A percentile compares a stretch with the other conserved stretches of the same genome.
Conservation (phyloP, 2,888 invertebrate species). For the Amblyjoppa fuscipennis region DNA sequence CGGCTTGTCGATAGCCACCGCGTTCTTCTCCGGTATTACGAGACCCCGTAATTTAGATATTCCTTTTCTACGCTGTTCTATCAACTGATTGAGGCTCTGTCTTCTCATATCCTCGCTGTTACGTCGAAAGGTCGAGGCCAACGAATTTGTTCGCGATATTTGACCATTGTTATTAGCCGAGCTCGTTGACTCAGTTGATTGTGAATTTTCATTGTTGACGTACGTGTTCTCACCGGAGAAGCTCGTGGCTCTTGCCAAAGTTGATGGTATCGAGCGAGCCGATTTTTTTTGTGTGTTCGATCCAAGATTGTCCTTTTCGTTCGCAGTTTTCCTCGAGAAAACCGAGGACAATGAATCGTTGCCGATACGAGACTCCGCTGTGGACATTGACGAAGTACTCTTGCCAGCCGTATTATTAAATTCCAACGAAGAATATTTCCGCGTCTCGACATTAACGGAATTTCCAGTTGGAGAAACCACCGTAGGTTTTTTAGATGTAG, state of each 20-base stretch:
- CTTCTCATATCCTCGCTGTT: slow-evolving; percentile 86
- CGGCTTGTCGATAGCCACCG: slow-evolving; percentile 86
- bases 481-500: slow-evolving; percentile 28
- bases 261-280: slow-evolving; percentile 56
- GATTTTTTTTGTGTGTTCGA: slow-evolving; percentile 17
- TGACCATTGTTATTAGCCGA: slow-evolving; percentile 73
- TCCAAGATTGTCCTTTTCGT: slow-evolving; percentile 5
- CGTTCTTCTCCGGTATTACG: slow-evolving; percentile 92
- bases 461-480: slow-evolving; percentile 60
- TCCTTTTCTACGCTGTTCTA: slow-evolving; percentile 93
- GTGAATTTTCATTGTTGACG: slow-evolving; percentile 85
- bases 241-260: slow-evolving; percentile 82
- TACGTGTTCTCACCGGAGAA: slow-evolving; percentile 82
- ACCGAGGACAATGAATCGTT: slow-evolving; percentile 23
- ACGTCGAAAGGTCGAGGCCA: slow-evolving; percentile 79
- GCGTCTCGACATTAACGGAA: slow-evolving; percentile 70
- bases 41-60: slow-evolving; percentile 95
- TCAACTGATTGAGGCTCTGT: slow-evolving; percentile 90
- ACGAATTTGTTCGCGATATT: slow-evolving; percentile 79
- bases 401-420: slow-evolving; percentile 37
- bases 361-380: neutral
- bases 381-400: neutral
- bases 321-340: slow-evolving; percentile 21
- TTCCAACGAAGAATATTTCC: slow-evolving; percentile 34
- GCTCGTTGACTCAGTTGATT: slow-evolving; percentile 85